Evolutionary conservation across 1,140 invertebrate species (phyloP).

Genomic region (Panagrolaimus sp.): DNA sequence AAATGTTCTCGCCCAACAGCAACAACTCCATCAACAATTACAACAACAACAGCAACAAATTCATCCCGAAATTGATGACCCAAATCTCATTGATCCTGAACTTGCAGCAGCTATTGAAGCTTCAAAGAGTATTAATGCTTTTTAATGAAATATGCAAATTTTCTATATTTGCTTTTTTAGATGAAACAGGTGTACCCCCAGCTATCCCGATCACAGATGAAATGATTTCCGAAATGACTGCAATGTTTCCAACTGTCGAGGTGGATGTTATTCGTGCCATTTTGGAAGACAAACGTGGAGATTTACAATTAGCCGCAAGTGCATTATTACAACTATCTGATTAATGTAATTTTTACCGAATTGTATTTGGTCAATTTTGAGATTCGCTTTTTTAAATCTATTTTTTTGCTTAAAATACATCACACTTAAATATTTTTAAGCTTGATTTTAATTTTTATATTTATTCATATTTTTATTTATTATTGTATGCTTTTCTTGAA

Average conservation of each 20-base stretch:
- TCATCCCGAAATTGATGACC: background rate
- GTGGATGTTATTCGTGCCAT: constrained; percentile 83
- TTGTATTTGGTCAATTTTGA: background rate
- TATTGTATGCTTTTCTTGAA: no score
- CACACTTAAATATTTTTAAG: background rate
- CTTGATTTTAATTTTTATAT: background rate
- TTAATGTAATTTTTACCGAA: constrained; percentile 19
- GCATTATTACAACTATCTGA: constrained; percentile 75
- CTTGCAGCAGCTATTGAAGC: background rate
- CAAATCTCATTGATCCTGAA: constrained; percentile 19
- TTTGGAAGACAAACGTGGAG: constrained; percentile 78
- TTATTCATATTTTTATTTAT: no score
- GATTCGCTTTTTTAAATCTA: background rate
- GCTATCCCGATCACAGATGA: constrained; percentile 42
- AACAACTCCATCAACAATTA: constrained; percentile 19
- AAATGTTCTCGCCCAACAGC: constrained; percentile 29
- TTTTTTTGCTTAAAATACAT: background rate
- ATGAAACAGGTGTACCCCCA: constrained; percentile 18
- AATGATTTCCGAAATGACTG: constrained; percentile 69
- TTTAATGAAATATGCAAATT: background rate
- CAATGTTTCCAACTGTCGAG: constrained; percentile 93
- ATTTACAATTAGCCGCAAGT: constrained; percentile 84
- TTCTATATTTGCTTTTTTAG: background rate
- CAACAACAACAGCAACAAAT: background rate
- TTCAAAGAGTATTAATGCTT: background rate